Evolutionary conservation across 2,888 invertebrate genomes (phyloP), one percentile per base, ranked within the genome.

Genomic region (Epirrhoe alternata): DNA sequence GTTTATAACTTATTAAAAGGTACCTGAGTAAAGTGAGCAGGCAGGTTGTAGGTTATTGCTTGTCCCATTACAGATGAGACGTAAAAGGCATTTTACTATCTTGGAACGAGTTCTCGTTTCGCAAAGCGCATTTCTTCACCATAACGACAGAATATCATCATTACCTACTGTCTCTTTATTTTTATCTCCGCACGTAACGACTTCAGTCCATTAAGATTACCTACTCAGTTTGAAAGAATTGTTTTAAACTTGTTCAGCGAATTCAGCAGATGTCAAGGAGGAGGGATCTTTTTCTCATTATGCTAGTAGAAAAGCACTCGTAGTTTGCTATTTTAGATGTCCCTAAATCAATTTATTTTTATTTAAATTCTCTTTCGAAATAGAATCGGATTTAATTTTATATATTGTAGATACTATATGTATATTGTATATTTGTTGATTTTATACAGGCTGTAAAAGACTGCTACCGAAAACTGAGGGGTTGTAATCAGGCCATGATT

Each of bases 231-330:
- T 50, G 33, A 70, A 71, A 69, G 77, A 81, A 76, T 78, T 78
- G 79, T 79, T 80, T 77, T 74, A 81, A 80, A 71, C 77, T 79
- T 82, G 75, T 78, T 83, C 81, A 78, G 75, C 83, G 80, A 83
- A 81, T 79, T 78, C 78, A 78, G 77, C 77, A 78, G 79, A 75
- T 79, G 82, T 78, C 75, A 75, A 74, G 64, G 69, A 72, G 70
- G 73, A 75, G 65, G 63, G 64, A 64, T 64, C 63, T 69, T 69
- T 69, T 69, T 68, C 66, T 70, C 65, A 68, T 68, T 68, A 68
- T 67, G 60, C 56, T 64, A 63, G 61, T 47, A 59, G 54, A 57
- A 55, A 66, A 60, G 55, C 58, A 65, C 51, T 57, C 47, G 61
- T 54, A 38, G 58, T 62, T 55, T 62, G 58, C 56, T 38, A 57